Evolutionary conservation across 2,113 vertebrate genomes (phyloP).

Genomic region (Rhinoptilus africanus): DNA sequence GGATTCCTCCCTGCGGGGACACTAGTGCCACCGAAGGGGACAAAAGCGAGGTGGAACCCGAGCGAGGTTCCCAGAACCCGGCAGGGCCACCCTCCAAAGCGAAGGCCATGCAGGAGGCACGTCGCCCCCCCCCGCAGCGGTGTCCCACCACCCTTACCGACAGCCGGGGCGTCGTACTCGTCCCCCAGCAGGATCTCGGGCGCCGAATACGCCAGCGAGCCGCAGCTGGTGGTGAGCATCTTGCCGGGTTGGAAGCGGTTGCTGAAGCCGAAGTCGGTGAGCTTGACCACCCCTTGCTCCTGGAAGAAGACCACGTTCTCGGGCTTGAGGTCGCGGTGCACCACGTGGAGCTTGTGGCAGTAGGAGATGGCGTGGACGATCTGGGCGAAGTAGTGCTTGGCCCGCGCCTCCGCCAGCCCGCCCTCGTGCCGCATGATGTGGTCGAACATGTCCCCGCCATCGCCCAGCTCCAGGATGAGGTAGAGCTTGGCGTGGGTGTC

Average conservation of each 20-base stretch:
- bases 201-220: constrained; percentile 86
- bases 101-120: not conserved
- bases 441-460: constrained; percentile 88
- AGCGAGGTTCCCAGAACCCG: too few species aligned
- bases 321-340: constrained; percentile 88
- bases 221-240: constrained; percentile 88
- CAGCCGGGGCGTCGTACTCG: constrained; percentile 85
- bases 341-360: constrained; percentile 88
- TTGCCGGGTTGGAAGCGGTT: constrained; percentile 86
- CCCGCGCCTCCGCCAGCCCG: constrained; percentile 76
- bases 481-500: constrained; percentile 88
- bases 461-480: constrained; percentile 88
- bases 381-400: constrained; percentile 87
- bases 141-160: constrained; percentile 74
- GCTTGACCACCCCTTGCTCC: constrained; percentile 85
- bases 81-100: not conserved
- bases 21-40: not conserved
- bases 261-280: constrained; percentile 90
- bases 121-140: not conserved
- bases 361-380: constrained; percentile 85
- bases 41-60: rapidly evolving
- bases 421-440: constrained; percentile 87
- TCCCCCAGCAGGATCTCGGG: constrained; percentile 89
- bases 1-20: not conserved
- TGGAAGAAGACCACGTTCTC: constrained; percentile 92